Conservation (phyloP, 2,797 vertebrate species). For the Taeniopygia guttata region DNA sequence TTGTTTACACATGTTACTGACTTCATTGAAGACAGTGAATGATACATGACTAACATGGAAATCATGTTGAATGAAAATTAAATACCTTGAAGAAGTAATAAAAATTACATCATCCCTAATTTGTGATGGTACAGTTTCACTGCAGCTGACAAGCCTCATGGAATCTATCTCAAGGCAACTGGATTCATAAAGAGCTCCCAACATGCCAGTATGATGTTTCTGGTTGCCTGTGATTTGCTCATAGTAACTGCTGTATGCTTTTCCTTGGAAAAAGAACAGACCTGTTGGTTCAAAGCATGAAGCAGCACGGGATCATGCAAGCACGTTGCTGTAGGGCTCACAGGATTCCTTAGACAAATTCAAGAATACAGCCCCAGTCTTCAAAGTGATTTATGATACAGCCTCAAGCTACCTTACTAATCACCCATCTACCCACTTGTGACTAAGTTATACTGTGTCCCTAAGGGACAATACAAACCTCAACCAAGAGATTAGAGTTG, state of each 20-base stretch:
- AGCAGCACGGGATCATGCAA: background rate
- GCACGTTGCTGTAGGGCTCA: constrained; percentile 14
- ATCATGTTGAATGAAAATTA: background rate
- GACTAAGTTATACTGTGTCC: background rate
- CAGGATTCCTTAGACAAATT: constrained; percentile 1
- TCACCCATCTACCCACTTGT: background rate
- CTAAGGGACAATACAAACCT: background rate
- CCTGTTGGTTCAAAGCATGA: background rate
- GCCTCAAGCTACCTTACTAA: constrained; percentile 13
- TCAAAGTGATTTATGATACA: constrained; percentile 30
- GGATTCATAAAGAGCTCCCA: background rate
- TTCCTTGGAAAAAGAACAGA: background rate
- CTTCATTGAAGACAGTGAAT: background rate
- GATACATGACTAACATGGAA: constrained; percentile 24
- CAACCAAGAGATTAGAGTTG: background rate
- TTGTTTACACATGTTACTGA: constrained; percentile 29
- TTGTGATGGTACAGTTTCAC: background rate
- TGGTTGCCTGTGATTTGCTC: background rate
- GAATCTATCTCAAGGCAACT: background rate
- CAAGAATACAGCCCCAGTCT: background rate
- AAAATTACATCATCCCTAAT: constrained; percentile 21
- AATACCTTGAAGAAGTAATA: constrained; percentile 14
- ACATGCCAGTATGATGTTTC: background rate
- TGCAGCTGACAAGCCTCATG: background rate
- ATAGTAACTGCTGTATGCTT: background rate